Evolutionary conservation across 1,140 invertebrate genomes (phyloP).

Genomic region (Calephelis nemesis): DNA sequence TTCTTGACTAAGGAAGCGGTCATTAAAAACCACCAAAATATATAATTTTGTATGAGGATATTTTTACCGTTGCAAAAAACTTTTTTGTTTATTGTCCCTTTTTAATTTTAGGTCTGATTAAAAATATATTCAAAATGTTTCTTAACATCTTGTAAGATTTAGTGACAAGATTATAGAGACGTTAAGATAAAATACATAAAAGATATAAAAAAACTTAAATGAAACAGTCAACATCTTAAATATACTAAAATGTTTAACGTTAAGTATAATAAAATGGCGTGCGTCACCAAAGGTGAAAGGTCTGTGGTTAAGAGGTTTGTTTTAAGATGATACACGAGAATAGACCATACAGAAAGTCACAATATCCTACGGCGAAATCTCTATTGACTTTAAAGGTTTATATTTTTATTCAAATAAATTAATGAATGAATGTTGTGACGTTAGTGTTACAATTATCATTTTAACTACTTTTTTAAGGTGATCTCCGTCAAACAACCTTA

Average conservation of each 20-base stretch:
- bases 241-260: constrained; percentile 7
- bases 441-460: no score
- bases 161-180: not conserved
- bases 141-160: not conserved
- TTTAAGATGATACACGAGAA: not conserved
- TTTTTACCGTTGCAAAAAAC: not conserved
- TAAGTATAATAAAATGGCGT: not conserved
- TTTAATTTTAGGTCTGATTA: not conserved
- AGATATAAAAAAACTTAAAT: not conserved
- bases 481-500: no score
- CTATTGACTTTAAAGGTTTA: no score
- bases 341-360: no score
- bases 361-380: no score
- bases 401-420: no score
- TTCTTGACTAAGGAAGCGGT: no score
- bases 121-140: not conserved
- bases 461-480: no score
- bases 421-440: no score
- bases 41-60: not conserved
- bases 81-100: not conserved
- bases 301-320: constrained; percentile 7
- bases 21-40: no score
- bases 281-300: constrained; percentile 13
- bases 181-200: not conserved
- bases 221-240: not conserved